Evolutionary conservation across 2,888 invertebrate genomes (phyloP).

Genomic region (Nysson spinosus): DNA sequence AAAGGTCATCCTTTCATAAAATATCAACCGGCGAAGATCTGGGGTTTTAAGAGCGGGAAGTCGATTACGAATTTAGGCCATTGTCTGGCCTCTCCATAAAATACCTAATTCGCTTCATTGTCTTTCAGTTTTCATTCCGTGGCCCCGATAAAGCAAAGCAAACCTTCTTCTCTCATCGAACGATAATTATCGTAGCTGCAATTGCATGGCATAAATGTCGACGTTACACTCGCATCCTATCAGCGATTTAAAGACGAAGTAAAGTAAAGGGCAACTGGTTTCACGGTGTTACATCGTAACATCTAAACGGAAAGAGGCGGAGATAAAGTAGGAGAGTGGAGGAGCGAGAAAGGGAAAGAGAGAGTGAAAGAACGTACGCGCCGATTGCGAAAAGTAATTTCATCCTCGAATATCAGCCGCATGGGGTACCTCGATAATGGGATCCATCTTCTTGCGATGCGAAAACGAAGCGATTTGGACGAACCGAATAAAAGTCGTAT

Average conservation of each 20-base stretch:
- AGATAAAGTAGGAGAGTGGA: slow-evolving; percentile 8
- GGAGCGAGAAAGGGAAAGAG: slow-evolving; percentile 8
- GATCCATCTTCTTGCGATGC: background rate
- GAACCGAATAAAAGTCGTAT: slow-evolving; percentile 12
- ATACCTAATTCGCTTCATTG: background rate
- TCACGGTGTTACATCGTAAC: slow-evolving; percentile 6
- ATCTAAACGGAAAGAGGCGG: background rate
- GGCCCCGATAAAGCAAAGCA: too few species aligned
- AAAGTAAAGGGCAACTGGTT: slow-evolving; percentile 55
- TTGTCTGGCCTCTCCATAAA: too few species aligned
- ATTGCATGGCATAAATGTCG: slow-evolving; percentile 47
- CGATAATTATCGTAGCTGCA: slow-evolving; percentile 24
- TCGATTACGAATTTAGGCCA: too few species aligned
- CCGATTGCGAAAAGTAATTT: slow-evolving; percentile 49
- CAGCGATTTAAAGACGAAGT: slow-evolving; percentile 16
- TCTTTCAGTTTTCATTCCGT: background rate
- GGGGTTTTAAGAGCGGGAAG: too few species aligned
- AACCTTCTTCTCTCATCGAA: background rate
- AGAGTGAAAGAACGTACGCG: slow-evolving; percentile 4
- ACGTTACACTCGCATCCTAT: slow-evolving; percentile 1
- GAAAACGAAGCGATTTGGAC: background rate
- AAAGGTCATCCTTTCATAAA: too few species aligned
- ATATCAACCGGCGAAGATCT: too few species aligned
- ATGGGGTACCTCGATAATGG: background rate
- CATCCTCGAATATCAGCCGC: background rate